Base-by-base conservation (phyloP, 2,797 vertebrate species). In the Rousettus madagascariensis region DNA sequence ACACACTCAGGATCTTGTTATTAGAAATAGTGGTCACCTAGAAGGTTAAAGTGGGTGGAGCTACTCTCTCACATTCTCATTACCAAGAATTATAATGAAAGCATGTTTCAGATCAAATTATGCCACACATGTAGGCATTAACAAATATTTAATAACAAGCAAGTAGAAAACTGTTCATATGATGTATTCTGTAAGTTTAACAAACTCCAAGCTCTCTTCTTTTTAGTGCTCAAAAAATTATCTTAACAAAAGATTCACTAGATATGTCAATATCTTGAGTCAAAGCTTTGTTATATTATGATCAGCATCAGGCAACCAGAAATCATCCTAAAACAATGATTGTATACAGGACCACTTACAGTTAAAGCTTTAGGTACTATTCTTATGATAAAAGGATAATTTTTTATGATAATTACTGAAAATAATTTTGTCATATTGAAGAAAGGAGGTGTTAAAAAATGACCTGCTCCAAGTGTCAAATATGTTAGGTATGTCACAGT, bases 381-480 rank as follows among this genome's bases (percentile, higher is more conserved):
- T 2, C 33, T 63, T 57, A 72, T 11, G 11, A 61, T 49, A 19
- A 77, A 65, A 88, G n/a, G 38, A 38, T 90, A 57, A 77, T 89
- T 80, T 90, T 53, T 95, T n/a, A 79, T 61, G 16, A 68, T 61
- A 59, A 95, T 69, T 82, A 59, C 65, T 63, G 43, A 66, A 84
- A 68, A 68, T 46, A 82, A 53, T 86, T 41, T 66, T 90, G 15
- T 78, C 30, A 86, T 38, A 38, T 5, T 61, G 33, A 84, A 12
- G 33, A 78, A 82, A 24, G 6, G 3, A 79, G 22, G 33, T 63
- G 9, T 92, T 69, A 53, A 61, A 57, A 78, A 86, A 46, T 26
- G 4, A 61, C 43, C 53, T 8, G 38, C 20, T 83, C 12, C 20
- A 72, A 63, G 8, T 71, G 12, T 84, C 91, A 86, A 46, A n/a